Evolutionary conservation across 2,797 vertebrate species (phyloP).

Genomic region (Vespertilio murinus): DNA sequence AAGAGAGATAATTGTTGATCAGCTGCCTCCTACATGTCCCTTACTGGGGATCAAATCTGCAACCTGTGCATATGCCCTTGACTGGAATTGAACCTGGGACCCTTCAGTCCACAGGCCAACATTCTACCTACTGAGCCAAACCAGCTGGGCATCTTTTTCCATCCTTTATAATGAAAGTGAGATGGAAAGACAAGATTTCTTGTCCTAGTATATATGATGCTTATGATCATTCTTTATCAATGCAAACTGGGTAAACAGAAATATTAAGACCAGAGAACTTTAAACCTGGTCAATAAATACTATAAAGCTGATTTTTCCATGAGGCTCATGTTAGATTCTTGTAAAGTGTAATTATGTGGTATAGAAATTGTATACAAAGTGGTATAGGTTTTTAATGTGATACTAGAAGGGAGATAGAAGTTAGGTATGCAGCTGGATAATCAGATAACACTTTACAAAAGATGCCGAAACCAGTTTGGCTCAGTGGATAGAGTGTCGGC

Average conservation of each 20-base stretch:
- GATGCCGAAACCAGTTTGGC: too few species aligned
- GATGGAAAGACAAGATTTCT: not conserved
- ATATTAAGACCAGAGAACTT: conserved; percentile 15
- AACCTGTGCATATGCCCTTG: too few species aligned
- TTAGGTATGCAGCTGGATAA: not conserved
- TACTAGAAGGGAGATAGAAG: not conserved
- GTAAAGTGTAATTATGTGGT: not conserved
- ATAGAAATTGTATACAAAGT: not conserved
- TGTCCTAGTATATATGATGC: not conserved
- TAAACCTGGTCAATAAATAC: not conserved
- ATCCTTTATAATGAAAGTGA: conserved; percentile 20
- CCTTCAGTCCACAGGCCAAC: too few species aligned
- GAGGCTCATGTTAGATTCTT: not conserved
- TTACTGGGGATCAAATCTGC: too few species aligned
- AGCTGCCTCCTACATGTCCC: too few species aligned
- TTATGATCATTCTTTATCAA: not conserved
- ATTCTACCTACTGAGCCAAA: too few species aligned
- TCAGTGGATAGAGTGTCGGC: too few species aligned
- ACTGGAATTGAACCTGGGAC: too few species aligned
- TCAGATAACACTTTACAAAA: not conserved
- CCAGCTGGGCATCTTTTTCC: not conserved
- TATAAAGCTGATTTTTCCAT: not conserved
- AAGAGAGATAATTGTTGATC: too few species aligned
- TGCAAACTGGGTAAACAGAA: conserved; percentile 6
- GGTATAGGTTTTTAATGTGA: not conserved